Evolutionary conservation across 2,113 vertebrate species (phyloP).

Genomic region (Lipotes vexillifer): DNA sequence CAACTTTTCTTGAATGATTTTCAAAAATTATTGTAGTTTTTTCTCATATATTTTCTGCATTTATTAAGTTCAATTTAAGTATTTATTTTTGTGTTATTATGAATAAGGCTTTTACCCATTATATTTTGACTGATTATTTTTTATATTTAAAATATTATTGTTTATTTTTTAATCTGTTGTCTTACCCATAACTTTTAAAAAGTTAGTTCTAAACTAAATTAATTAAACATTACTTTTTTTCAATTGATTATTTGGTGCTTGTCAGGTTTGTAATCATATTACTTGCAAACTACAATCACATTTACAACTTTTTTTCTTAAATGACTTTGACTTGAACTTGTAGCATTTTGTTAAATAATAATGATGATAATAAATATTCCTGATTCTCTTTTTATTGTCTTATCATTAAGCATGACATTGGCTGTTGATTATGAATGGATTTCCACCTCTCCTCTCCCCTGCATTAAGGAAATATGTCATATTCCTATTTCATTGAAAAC

Average conservation of each 20-base stretch:
- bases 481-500: background rate
- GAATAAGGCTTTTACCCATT: background rate
- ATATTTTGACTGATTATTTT: background rate
- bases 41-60: background rate
- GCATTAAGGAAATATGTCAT: background rate
- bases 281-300: background rate
- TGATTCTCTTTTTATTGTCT: background rate
- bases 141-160: background rate
- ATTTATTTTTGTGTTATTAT: background rate
- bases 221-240: background rate
- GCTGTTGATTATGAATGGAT: background rate
- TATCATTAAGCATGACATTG: background rate
- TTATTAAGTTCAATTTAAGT: background rate
- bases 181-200: background rate
- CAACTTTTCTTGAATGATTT: constrained; percentile 2
- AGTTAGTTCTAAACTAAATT: background rate
- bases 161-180: background rate
- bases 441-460: background rate
- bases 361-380: background rate
- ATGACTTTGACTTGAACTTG: background rate
- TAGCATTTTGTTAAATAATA: background rate
- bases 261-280: background rate
- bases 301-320: background rate
- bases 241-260: background rate
- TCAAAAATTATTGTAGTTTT: background rate